These are phyloP conservation scores for Daktulosphaira vitifoliae DNA, from an alignment of 1,140 invertebrate species.

Conservation along the genomic window DNA sequence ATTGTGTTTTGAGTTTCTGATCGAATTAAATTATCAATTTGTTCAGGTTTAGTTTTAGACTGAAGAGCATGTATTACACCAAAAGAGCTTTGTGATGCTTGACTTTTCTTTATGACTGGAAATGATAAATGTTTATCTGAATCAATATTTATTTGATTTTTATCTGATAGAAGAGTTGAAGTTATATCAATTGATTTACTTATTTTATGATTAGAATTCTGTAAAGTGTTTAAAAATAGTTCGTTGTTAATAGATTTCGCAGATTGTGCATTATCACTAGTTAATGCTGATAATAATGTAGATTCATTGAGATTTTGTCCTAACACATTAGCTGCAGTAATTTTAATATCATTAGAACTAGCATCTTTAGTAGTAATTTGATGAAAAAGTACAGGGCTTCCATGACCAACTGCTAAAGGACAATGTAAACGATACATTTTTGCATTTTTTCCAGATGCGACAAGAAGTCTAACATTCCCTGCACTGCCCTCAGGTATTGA, in stretches of 20 bases:
- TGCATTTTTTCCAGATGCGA: slow-evolving; percentile 2
- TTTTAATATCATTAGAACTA: slow-evolving; percentile 15
- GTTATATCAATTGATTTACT: slow-evolving; percentile 2
- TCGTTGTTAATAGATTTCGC: neutral
- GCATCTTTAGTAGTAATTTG: slow-evolving; percentile 16
- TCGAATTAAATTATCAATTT: neutral
- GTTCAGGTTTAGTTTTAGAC: neutral
- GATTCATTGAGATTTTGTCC: slow-evolving; percentile 19
- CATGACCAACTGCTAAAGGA: slow-evolving; percentile 10
- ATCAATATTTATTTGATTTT: neutral
- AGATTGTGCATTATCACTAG: neutral
- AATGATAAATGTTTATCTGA: neutral
- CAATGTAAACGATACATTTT: slow-evolving; percentile 20
- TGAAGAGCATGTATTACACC: slow-evolving; percentile 6
- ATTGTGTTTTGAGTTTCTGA: neutral
- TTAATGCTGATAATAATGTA: neutral
- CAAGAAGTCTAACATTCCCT: slow-evolving; percentile 27
- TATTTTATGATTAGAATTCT: neutral
- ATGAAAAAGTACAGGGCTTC: slow-evolving; percentile 17
- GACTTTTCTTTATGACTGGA: slow-evolving; percentile 17
- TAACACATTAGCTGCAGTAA: neutral
- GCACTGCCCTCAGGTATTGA: slow-evolving; percentile 19
- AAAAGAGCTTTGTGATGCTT: slow-evolving; percentile 26
- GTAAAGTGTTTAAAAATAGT: slow-evolving; percentile 4
- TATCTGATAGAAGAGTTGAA: neutral